Conservation (phyloP, 2,797 vertebrate species). For the Semotilus atromaculatus region DNA sequence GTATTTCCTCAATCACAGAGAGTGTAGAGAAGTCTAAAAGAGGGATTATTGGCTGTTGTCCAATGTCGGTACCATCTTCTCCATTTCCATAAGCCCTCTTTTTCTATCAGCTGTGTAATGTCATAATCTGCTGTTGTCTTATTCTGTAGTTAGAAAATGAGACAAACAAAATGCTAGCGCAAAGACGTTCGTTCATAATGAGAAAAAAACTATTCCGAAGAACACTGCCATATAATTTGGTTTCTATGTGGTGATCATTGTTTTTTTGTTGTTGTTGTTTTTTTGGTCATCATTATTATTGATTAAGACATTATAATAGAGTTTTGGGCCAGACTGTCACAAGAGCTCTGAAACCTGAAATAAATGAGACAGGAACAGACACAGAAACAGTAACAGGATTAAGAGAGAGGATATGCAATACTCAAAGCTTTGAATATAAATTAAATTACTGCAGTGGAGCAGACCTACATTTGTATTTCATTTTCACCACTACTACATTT, state of each 20-base stretch:
- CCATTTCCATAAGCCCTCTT: not conserved
- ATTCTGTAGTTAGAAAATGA: constrained; percentile 1
- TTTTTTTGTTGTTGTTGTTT: not conserved
- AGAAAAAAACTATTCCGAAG: not conserved
- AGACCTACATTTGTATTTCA: not conserved
- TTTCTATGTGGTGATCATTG: constrained; percentile 10
- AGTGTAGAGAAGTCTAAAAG: constrained; percentile 22
- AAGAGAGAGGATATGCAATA: not conserved
- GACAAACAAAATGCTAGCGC: not conserved
- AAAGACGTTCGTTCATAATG: not conserved
- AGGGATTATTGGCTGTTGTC: constrained; percentile 44
- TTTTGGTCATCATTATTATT: not conserved
- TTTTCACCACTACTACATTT: not conserved
- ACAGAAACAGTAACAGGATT: constrained; percentile 1
- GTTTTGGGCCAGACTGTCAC: constrained; percentile 19
- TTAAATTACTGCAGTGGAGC: not conserved
- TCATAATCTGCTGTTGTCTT: constrained; percentile 43
- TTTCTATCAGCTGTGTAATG: constrained; percentile 27
- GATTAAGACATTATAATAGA: constrained; percentile 22
- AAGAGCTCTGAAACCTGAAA: not conserved
- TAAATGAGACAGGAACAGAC: not conserved
- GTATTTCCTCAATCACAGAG: constrained; percentile 42
- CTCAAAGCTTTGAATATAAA: not conserved
- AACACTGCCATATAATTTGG: constrained; percentile 21
- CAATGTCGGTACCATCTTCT: constrained; percentile 29